Percentiles rank a stretch among this genome's conserved stretches.
Conservation (phyloP, 2,113 vertebrate genomes). For the Pterocles gutturalis region DNA sequence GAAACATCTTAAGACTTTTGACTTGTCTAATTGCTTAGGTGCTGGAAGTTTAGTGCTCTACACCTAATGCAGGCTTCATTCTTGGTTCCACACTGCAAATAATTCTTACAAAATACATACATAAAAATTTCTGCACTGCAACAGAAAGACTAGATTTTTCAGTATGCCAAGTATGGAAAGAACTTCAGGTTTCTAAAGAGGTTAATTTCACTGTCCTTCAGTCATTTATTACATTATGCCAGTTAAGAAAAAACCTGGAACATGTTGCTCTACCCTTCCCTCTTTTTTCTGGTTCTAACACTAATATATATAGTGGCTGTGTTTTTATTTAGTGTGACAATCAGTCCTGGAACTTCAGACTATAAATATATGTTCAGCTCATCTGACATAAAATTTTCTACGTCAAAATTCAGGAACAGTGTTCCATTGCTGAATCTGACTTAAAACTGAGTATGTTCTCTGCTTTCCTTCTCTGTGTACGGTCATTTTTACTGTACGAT, state of each 20-base stretch:
- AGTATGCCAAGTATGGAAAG: not conserved
- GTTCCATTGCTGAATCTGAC: not conserved
- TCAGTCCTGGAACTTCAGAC: not conserved
- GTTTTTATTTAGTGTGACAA: not conserved
- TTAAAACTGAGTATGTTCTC: not conserved
- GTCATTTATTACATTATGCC: not conserved
- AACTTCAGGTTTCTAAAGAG: not conserved
- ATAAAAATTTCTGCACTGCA: not conserved
- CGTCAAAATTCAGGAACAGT: not conserved
- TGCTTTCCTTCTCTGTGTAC: not conserved
- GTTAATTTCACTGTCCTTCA: not conserved
- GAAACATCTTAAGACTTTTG: not conserved
- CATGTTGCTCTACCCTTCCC: not conserved
- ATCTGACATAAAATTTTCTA: not conserved
- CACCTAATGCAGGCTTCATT: not conserved
- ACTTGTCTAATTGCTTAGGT: not conserved
- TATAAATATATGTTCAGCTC: not conserved
- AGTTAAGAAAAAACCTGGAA: not conserved
- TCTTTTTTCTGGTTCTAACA: not conserved
- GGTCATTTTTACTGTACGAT: not conserved
- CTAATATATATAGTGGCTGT: not conserved
- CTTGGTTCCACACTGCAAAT: not conserved
- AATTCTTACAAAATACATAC: not conserved
- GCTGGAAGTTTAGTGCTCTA: not conserved
- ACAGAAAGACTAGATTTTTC: not conserved